Evolutionary conservation across 1,140 invertebrate species (phyloP).

Genomic region (Drosophila asahinai): DNA sequence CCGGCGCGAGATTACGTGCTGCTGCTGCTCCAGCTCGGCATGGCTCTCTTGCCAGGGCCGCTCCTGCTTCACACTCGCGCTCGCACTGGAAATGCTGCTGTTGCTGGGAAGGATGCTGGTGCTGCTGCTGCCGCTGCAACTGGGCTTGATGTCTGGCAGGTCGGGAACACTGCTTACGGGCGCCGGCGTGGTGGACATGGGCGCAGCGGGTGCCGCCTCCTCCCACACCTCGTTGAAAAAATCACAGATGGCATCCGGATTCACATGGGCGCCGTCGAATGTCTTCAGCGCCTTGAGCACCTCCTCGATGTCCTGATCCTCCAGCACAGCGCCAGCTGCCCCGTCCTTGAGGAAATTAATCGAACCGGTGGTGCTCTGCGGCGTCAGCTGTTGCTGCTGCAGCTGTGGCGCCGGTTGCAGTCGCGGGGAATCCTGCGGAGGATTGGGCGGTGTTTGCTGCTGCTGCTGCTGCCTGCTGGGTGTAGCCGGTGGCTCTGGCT

Average conservation of each 20-base stretch:
- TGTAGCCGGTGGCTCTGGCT: slow-evolving; percentile 40
- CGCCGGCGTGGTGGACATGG: not conserved
- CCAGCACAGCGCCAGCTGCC: slow-evolving; percentile 59
- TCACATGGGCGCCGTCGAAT: slow-evolving; percentile 66
- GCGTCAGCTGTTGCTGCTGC: slow-evolving; percentile 50
- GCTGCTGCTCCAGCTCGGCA: slow-evolving; percentile 85
- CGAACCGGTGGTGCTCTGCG: slow-evolving; percentile 64
- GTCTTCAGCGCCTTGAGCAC: slow-evolving; percentile 82
- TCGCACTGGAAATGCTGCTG: slow-evolving; percentile 18
- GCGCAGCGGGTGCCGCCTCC: slow-evolving; percentile 34
- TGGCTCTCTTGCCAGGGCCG: slow-evolving; percentile 21
- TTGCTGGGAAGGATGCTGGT: not conserved
- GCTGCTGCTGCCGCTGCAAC: slow-evolving; percentile 8
- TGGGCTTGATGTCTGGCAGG: slow-evolving; percentile 27
- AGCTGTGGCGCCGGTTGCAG: slow-evolving; percentile 17
- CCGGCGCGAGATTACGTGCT: slow-evolving; percentile 88
- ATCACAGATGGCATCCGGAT: slow-evolving; percentile 76
- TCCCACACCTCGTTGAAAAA: slow-evolving; percentile 79
- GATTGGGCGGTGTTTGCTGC: slow-evolving; percentile 34
- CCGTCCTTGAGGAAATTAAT: slow-evolving; percentile 71
- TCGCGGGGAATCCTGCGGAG: slow-evolving; percentile 28
- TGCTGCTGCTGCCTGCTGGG: slow-evolving; percentile 42
- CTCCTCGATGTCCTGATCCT: slow-evolving; percentile 83
- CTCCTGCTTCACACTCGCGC: slow-evolving; percentile 12
- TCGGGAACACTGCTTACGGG: slow-evolving; percentile 9